A percentile compares a stretch with the other conserved stretches of the same genome.
Conservation (phyloP, 1,140 invertebrate genomes). For the Zaprionus kolodkinae region DNA sequence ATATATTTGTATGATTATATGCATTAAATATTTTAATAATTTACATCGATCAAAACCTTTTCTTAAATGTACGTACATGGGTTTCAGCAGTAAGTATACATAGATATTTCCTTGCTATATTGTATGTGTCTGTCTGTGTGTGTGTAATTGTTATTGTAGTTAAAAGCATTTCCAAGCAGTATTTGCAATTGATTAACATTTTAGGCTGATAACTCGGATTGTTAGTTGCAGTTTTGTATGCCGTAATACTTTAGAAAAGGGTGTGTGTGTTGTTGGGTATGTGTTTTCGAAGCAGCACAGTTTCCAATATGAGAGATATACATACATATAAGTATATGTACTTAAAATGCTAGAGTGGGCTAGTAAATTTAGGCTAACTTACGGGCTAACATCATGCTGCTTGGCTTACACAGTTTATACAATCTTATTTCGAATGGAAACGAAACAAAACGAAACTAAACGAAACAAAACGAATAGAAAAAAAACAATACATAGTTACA, state of each 20-base stretch:
- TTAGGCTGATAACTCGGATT: conserved; percentile 33
- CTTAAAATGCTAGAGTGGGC: conserved; percentile 53
- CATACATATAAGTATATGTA: conserved; percentile 16
- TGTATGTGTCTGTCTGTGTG: conserved; percentile 12
- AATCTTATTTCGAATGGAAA: conserved; percentile 57
- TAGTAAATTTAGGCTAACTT: conserved; percentile 73
- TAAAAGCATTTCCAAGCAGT: conserved; percentile 76
- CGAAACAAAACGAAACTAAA: not conserved
- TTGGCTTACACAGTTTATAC: conserved; percentile 62
- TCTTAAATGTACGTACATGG: conserved; percentile 43
- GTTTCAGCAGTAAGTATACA: conserved; percentile 42
- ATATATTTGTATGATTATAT: conserved; percentile 68
- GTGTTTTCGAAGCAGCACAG: conserved; percentile 27
- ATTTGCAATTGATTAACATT: conserved; percentile 44
- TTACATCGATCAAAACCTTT: conserved; percentile 72
- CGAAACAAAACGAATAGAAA: conserved; percentile 7
- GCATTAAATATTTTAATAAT: conserved; percentile 78
- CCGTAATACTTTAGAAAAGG: conserved; percentile 72
- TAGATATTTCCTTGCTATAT: conserved; percentile 52
- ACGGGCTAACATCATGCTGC: conserved; percentile 51
- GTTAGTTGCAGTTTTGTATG: conserved; percentile 57
- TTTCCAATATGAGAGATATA: conserved; percentile 57
- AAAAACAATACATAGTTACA: conserved; percentile 34
- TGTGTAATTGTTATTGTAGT: conserved; percentile 36
- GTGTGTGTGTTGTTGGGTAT: conserved; percentile 22